Percentiles rank a stretch among this genome's conserved stretches.
Conservation (phyloP, 2,888 invertebrate genomes). For the Pyralis farinalis region DNA sequence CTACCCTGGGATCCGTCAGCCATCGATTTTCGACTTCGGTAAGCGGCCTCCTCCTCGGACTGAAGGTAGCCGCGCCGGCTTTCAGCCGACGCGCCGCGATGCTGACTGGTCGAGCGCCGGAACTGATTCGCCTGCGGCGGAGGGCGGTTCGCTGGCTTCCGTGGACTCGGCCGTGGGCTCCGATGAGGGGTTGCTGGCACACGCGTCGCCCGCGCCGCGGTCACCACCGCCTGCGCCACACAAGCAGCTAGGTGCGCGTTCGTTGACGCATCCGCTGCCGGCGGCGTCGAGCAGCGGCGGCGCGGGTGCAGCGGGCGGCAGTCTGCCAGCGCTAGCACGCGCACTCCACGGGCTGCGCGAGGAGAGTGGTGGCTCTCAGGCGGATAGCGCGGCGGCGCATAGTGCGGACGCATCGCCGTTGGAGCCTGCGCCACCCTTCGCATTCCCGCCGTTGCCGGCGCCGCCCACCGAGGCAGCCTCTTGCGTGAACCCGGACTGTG, state of each 20-base stretch:
- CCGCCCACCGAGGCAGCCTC: conserved; percentile 49
- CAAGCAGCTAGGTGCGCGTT: conserved; percentile 73
- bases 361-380: conserved; percentile 76
- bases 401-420: conserved; percentile 78
- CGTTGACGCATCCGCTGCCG: conserved; percentile 75
- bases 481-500: conserved; percentile 71
- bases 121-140: conserved; percentile 60
- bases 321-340: conserved; percentile 61
- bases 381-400: conserved; percentile 74
- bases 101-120: conserved; percentile 46
- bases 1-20: conserved; percentile 56
- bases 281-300: conserved; percentile 55
- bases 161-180: conserved; percentile 83
- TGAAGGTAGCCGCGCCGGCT: conserved; percentile 32
- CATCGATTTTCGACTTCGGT: conserved; percentile 67
- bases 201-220: conserved; percentile 61
- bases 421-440: conserved; percentile 72
- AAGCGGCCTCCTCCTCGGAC: conserved; percentile 47
- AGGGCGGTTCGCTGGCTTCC: conserved; percentile 78
- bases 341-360: conserved; percentile 69
- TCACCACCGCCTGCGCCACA: conserved; percentile 72
- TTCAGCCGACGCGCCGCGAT: conserved; percentile 49
- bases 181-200: conserved; percentile 75
- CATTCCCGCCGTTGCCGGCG: conserved; percentile 72
- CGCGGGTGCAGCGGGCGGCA: conserved; percentile 41